These are phyloP conservation scores for Montipora cactus DNA, from an alignment of 64 coral and sea anemone genomes.

Conservation along the genomic window DNA sequence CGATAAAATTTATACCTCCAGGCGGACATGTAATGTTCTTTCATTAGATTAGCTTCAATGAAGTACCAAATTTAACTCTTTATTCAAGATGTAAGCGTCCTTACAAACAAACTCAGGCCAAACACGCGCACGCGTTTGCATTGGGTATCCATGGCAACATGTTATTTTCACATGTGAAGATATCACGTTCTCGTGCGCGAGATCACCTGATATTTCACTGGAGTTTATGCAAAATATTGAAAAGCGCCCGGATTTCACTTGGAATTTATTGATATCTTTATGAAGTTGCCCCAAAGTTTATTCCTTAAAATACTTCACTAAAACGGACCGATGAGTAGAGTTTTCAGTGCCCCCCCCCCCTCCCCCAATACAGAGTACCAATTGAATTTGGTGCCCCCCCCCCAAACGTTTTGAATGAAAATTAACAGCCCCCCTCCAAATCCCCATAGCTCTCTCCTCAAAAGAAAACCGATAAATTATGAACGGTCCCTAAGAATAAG, in stretches of 20 bases:
- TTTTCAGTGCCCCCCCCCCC: too few species aligned
- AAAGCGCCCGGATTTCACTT: neutral
- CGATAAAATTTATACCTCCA: neutral
- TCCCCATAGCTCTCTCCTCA: too few species aligned
- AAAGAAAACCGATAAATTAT: too few species aligned
- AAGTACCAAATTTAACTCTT: conserved; percentile 9
- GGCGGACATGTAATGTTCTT: neutral
- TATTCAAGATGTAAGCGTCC: neutral
- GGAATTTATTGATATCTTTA: neutral
- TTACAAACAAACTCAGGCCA: neutral
- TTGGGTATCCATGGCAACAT: neutral
- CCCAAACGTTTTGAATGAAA: neutral
- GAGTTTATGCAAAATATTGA: conserved; percentile 1
- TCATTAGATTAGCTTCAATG: neutral
- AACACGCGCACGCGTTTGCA: conserved; percentile 16
- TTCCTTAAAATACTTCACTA: too few species aligned
- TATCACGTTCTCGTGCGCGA: neutral
- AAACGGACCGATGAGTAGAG: too few species aligned
- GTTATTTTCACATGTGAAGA: conserved; percentile 3
- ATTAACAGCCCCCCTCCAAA: too few species aligned
- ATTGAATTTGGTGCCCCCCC: neutral
- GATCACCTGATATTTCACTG: neutral
- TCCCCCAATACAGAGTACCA: neutral
- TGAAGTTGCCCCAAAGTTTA: neutral
- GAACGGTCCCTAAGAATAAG: too few species aligned